phyloP scores from a whole-genome alignment of 2,888 invertebrate genomes.

The Scelioninae gen. 1 region DNA sequence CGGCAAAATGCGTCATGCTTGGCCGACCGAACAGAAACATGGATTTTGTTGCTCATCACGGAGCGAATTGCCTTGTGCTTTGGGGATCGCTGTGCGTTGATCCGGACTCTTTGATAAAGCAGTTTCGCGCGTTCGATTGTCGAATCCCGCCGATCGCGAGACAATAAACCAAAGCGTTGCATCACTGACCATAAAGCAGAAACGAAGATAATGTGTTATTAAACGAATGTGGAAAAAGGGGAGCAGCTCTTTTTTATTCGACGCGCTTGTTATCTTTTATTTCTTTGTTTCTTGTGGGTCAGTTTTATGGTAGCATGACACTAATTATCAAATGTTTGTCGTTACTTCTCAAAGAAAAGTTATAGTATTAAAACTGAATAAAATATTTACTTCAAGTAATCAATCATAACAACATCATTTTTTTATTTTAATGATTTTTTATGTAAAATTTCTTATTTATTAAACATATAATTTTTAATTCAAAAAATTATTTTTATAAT shows the following conservation, averaged over 20 bases:
- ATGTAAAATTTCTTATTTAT: too few species aligned
- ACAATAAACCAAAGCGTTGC: conserved; percentile 54
- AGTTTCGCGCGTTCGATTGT: conserved; percentile 53
- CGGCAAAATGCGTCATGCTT: conserved; percentile 60
- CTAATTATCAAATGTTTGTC: too few species aligned
- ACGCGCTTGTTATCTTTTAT: conserved; percentile 38
- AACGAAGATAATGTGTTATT: conserved; percentile 54
- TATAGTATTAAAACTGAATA: too few species aligned
- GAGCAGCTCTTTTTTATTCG: conserved; percentile 13
- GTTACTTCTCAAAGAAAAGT: too few species aligned
- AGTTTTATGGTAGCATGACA: too few species aligned
- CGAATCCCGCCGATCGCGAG: conserved; percentile 52
- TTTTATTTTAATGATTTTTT: too few species aligned
- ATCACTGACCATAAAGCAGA: conserved; percentile 59
- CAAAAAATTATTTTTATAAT: too few species aligned
- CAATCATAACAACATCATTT: too few species aligned
- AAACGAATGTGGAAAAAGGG: conserved; percentile 44
- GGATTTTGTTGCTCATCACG: conserved; percentile 66
- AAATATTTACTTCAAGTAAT: too few species aligned
- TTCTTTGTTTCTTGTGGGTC: conserved; percentile 37
- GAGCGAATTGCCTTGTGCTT: conserved; percentile 58
- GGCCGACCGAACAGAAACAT: conserved; percentile 60
- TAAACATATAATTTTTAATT: too few species aligned
- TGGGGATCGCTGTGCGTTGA: conserved; percentile 55
- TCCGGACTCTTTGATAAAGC: conserved; percentile 60